phyloP scores from a whole-genome alignment of 2,797 vertebrate species.

The Chelidonichthys spinosus region DNA sequence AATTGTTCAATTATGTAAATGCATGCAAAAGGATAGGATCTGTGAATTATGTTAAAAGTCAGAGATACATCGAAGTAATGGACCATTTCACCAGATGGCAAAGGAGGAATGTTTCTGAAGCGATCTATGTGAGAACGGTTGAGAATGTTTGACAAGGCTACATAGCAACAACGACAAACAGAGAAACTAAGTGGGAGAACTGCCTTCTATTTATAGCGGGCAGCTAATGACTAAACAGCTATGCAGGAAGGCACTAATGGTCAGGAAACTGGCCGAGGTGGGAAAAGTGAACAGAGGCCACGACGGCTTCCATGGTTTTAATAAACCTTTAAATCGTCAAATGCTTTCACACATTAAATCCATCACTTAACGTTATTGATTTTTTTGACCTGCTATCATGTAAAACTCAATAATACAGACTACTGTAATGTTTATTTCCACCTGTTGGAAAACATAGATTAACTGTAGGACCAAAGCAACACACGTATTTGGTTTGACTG shows the following conservation, averaged over 20 bases:
- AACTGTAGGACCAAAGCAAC: background rate
- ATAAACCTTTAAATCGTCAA: background rate
- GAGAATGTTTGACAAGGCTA: background rate
- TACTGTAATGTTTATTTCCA: background rate
- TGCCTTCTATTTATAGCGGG: background rate
- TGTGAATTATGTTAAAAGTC: background rate
- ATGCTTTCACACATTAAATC: background rate
- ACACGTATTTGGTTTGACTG: background rate
- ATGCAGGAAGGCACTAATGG: background rate
- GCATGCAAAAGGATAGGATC: background rate
- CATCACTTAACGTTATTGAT: background rate
- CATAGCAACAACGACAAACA: conserved; percentile 6
- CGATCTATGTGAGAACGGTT: background rate
- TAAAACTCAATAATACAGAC: background rate
- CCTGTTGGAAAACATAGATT: background rate
- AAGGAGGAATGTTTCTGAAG: background rate
- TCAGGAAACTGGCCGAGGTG: background rate
- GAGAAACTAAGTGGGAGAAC: background rate
- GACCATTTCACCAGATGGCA: background rate
- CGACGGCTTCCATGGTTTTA: background rate
- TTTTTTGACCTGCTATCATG: background rate
- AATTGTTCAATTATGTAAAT: no score
- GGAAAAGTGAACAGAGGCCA: background rate
- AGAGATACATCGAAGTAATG: background rate
- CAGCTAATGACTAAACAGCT: conserved; percentile 1